Percentiles rank a stretch among this genome's conserved stretches.
Conservation (phyloP, 2,888 invertebrate species). For the Ceramica pisi region DNA sequence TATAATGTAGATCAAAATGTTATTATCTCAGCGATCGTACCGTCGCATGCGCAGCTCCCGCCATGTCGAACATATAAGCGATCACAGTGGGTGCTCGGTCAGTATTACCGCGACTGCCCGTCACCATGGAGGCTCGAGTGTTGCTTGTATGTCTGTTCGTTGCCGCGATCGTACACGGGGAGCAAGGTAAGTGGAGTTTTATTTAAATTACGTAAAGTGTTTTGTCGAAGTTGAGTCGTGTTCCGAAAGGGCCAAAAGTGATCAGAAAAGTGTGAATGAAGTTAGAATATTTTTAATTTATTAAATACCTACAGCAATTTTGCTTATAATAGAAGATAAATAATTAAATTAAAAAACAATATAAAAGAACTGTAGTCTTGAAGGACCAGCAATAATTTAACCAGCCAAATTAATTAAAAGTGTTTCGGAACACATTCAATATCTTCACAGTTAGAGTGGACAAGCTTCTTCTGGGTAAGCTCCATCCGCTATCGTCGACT, state of each 20-base stretch:
- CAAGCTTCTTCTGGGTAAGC: too few relatives aligned
- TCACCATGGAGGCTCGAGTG: slow-evolving; percentile 49
- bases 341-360: background rate
- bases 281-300: background rate
- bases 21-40: slow-evolving; percentile 17
- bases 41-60: slow-evolving; percentile 52
- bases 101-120: slow-evolving; percentile 40
- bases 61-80: slow-evolving; percentile 49
- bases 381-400: background rate
- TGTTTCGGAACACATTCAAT: too few relatives aligned
- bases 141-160: slow-evolving; percentile 41
- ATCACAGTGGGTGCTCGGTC: slow-evolving; percentile 8
- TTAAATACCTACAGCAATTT: background rate
- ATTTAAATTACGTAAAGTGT: slow-evolving; percentile 20
- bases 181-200: slow-evolving; percentile 48
- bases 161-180: slow-evolving; percentile 30
- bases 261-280: background rate
- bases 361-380: background rate
- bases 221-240: background rate
- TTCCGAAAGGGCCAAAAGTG: background rate
- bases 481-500: too few relatives aligned
- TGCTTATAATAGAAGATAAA: background rate
- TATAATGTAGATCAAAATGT: background rate
- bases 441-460: too few relatives aligned
- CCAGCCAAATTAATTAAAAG: background rate